phyloP scores from a whole-genome alignment of 23 tunicate genomes.

The Corella eumyota region DNA sequence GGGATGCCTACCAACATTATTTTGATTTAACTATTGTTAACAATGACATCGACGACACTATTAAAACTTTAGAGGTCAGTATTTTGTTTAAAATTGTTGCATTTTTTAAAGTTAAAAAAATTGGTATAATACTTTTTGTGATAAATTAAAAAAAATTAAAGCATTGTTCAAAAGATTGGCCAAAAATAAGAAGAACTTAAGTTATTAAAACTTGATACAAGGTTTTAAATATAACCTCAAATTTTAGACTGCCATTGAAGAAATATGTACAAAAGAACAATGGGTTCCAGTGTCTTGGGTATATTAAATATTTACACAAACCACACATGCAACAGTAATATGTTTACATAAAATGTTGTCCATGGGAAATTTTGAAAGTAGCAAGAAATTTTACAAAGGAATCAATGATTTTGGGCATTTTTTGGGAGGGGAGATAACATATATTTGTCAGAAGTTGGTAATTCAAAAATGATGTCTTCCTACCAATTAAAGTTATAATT shows the following conservation, averaged over 20 bases:
- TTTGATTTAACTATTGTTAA: constrained; percentile 74
- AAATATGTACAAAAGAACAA: constrained; percentile 26
- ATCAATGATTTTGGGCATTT: no score
- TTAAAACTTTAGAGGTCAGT: constrained; percentile 37
- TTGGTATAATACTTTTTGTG: background rate
- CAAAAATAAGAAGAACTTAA: background rate
- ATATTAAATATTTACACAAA: constrained; percentile 9
- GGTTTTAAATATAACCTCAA: background rate
- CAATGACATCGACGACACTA: constrained; percentile 73
- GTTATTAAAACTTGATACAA: no score
- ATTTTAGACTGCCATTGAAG: constrained; percentile 35
- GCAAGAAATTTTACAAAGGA: no score
- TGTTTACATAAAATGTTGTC: no score
- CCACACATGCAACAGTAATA: no score
- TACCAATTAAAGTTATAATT: no score
- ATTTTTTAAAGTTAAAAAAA: background rate
- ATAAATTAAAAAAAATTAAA: background rate
- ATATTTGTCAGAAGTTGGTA: no score
- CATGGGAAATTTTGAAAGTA: no score
- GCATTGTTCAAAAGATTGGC: background rate
- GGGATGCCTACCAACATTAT: constrained; percentile 74
- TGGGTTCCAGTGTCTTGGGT: constrained; percentile 90
- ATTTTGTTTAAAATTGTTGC: constrained; percentile 3
- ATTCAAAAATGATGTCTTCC: no score
- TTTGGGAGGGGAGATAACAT: no score